phyloP scores from a whole-genome alignment of 1,140 invertebrate genomes.

The Cardiocondyla obscurior region DNA sequence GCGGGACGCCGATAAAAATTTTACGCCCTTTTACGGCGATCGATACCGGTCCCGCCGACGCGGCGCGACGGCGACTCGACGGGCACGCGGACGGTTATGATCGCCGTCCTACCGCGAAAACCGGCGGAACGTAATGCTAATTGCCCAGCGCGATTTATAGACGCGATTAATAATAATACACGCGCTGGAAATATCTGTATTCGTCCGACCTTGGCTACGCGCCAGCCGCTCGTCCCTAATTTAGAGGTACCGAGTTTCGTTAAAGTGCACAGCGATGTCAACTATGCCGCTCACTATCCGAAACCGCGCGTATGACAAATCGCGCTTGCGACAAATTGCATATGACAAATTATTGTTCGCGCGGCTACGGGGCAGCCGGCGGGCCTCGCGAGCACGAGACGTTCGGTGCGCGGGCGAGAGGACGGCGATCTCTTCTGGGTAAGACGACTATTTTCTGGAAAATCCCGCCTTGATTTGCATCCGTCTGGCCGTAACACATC shows the following conservation, averaged over 20 bases:
- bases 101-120: slow-evolving; percentile 44
- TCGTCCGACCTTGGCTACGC: slow-evolving; percentile 60
- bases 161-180: slow-evolving; percentile 56
- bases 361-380: too few species aligned
- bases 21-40: slow-evolving; percentile 36
- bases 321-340: not conserved
- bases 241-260: slow-evolving; percentile 22
- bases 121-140: slow-evolving; percentile 51
- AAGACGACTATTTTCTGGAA: not conserved
- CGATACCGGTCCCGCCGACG: not conserved
- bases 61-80: not conserved
- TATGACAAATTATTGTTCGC: slow-evolving; percentile 7
- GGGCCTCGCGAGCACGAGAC: too few species aligned
- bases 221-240: slow-evolving; percentile 49
- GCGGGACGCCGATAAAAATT: slow-evolving; percentile 63
- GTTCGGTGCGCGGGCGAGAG: not conserved
- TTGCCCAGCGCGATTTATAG: slow-evolving; percentile 54
- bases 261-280: slow-evolving; percentile 20
- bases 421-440: not conserved
- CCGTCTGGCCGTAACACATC: not conserved
- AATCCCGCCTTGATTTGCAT: not conserved
- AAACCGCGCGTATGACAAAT: slow-evolving; percentile 14
- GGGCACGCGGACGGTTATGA: slow-evolving; percentile 53
- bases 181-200: slow-evolving; percentile 67
- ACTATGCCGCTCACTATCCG: not conserved